Evolutionary conservation across 2,888 invertebrate species (phyloP).

Genomic region (Corythucha ciliata): DNA sequence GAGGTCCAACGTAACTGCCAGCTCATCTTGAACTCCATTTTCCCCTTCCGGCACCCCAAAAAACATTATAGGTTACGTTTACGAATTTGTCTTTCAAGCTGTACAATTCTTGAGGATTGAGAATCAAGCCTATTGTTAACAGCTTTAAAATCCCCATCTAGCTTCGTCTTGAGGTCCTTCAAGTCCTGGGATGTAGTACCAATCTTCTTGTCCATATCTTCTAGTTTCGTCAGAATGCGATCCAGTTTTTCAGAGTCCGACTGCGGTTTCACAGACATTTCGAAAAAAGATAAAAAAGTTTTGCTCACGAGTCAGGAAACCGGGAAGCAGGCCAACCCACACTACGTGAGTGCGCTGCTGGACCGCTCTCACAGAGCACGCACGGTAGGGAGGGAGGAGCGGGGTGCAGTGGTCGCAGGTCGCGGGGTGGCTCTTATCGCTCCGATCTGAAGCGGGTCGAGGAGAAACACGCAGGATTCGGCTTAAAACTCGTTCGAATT

Average conservation of each 20-base stretch:
- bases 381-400: background rate
- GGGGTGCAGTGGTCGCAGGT: background rate
- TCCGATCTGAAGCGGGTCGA: constrained; percentile 1
- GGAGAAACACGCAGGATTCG: too few species aligned
- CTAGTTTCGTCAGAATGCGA: too few species aligned
- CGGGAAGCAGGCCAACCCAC: background rate
- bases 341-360: background rate
- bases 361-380: background rate
- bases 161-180: constrained; percentile 6
- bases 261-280: too few species aligned
- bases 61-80: constrained; percentile 9
- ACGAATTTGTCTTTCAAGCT: constrained; percentile 10
- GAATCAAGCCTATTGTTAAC: constrained; percentile 8
- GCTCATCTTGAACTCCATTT: constrained; percentile 13
- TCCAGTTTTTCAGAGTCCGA: too few species aligned
- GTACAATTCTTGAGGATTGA: constrained; percentile 5
- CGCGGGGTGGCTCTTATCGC: background rate
- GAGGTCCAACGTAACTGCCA: constrained; percentile 6
- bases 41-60: constrained; percentile 12
- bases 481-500: too few species aligned
- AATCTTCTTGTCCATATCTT: constrained; percentile 10
- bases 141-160: constrained; percentile 14
- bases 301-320: background rate
- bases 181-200: constrained; percentile 15
- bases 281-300: background rate